Evolutionary conservation across 2,113 vertebrate genomes (phyloP).

Genomic region (Verasper variegatus): DNA sequence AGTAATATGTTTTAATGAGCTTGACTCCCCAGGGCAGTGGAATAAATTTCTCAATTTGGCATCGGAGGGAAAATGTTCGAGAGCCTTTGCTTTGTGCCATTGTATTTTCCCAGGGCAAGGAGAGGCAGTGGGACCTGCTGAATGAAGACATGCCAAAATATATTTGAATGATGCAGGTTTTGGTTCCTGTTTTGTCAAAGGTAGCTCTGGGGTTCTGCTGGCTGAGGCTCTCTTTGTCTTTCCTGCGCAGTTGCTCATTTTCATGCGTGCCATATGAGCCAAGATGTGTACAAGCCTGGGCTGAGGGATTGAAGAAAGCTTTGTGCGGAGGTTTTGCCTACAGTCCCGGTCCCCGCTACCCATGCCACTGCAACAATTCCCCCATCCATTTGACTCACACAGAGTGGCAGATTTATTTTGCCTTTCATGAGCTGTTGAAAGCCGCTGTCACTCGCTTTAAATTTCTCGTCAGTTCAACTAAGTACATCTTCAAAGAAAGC

Average conservation of each 20-base stretch:
- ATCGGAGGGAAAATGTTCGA: neutral
- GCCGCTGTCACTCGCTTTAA: constrained; percentile 64
- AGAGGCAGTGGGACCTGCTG: constrained; percentile 22
- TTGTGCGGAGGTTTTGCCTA: constrained; percentile 56
- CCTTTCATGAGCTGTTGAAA: constrained; percentile 76
- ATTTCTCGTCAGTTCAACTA: constrained; percentile 75
- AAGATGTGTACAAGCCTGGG: constrained; percentile 32
- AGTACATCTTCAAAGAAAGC: constrained; percentile 74
- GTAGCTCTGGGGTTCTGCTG: constrained; percentile 37
- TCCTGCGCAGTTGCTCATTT: constrained; percentile 47
- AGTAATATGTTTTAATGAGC: constrained; percentile 57
- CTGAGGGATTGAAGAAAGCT: constrained; percentile 65
- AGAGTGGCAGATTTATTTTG: constrained; percentile 68
- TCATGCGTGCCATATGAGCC: constrained; percentile 42
- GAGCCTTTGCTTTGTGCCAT: constrained; percentile 17
- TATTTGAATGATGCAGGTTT: constrained; percentile 56
- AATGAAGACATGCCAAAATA: constrained; percentile 48
- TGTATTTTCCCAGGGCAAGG: constrained; percentile 54
- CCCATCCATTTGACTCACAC: constrained; percentile 62
- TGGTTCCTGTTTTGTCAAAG: constrained; percentile 45
- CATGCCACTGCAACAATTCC: constrained; percentile 50
- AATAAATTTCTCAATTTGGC: constrained; percentile 60
- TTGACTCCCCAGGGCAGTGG: constrained; percentile 21
- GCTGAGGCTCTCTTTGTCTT: constrained; percentile 50
- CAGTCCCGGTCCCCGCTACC: constrained; percentile 45